phyloP scores from a whole-genome alignment of 2,888 invertebrate species.

The Marasmarcha lunaedactyla region DNA sequence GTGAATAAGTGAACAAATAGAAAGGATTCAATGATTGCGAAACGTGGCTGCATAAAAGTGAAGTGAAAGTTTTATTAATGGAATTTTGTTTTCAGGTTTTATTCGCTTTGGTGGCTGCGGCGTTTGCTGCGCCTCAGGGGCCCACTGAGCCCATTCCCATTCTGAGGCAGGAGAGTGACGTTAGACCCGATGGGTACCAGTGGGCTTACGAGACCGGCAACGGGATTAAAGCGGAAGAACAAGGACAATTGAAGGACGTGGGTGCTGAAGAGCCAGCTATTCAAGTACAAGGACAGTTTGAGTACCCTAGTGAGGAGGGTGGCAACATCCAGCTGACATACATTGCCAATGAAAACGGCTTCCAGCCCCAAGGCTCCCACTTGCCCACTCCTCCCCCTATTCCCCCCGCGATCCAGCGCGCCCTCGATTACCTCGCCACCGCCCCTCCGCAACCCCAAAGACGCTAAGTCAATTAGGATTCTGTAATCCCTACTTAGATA shows the following conservation, averaged over 20 bases:
- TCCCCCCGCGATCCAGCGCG: constrained; percentile 75
- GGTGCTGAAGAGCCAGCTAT: constrained; percentile 63
- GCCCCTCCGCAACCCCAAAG: constrained; percentile 65
- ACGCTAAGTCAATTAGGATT: constrained; percentile 21
- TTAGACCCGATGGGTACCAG: constrained; percentile 72
- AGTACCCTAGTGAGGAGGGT: constrained; percentile 75
- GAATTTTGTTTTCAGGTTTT: constrained; percentile 34
- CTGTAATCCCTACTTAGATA: no score
- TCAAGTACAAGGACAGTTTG: constrained; percentile 72
- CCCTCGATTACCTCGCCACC: constrained; percentile 75
- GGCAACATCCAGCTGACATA: constrained; percentile 70
- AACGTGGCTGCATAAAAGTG: no score
- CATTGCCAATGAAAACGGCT: constrained; percentile 78
- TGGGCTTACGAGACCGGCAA: constrained; percentile 74
- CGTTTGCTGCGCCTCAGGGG: constrained; percentile 46
- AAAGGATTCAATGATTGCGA: no score
- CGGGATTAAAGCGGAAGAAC: constrained; percentile 71
- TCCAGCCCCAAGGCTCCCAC: constrained; percentile 73
- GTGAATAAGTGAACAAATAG: constrained; percentile 4
- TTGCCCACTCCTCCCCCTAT: constrained; percentile 77
- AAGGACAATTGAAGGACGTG: constrained; percentile 63
- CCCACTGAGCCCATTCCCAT: constrained; percentile 57
- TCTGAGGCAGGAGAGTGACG: constrained; percentile 60
- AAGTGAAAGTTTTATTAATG: background rate
- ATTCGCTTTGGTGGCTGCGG: constrained; percentile 41